phyloP scores from a whole-genome alignment of 2,888 invertebrate genomes.

The Nebria brevicollis region DNA sequence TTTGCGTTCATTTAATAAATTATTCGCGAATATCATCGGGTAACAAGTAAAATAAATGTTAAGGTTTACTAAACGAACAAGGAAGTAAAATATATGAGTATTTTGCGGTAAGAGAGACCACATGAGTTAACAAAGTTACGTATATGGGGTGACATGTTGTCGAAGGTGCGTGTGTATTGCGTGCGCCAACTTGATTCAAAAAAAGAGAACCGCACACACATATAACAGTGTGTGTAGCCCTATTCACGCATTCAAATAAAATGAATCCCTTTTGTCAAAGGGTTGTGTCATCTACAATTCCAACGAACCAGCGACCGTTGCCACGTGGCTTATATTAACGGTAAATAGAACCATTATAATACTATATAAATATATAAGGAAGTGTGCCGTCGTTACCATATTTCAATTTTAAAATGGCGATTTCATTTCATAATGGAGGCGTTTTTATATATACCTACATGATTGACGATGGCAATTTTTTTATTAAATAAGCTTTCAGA shows the following conservation, averaged over 20 bases:
- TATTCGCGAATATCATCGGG: no score
- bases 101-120: not conserved
- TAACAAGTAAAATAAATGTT: no score
- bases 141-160: not conserved
- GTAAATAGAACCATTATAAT: not conserved
- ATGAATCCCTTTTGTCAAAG: constrained; percentile 57
- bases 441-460: not conserved
- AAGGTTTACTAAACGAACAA: not conserved
- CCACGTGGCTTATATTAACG: constrained; percentile 58
- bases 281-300: constrained; percentile 60
- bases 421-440: not conserved
- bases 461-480: not conserved
- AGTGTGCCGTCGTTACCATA: not conserved
- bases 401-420: not conserved
- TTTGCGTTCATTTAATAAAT: no score
- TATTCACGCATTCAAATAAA: constrained; percentile 54
- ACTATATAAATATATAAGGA: not conserved
- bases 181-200: not conserved
- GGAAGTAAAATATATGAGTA: not conserved
- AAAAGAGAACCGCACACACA: not conserved
- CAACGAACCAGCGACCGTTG: constrained; percentile 57
- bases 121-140: not conserved
- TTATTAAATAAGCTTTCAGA: not conserved
- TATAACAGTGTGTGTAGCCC: constrained; percentile 53
- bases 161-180: not conserved